Evolutionary conservation across 2,797 vertebrate species (phyloP).

Genomic region (Lagothrix lagotricha): DNA sequence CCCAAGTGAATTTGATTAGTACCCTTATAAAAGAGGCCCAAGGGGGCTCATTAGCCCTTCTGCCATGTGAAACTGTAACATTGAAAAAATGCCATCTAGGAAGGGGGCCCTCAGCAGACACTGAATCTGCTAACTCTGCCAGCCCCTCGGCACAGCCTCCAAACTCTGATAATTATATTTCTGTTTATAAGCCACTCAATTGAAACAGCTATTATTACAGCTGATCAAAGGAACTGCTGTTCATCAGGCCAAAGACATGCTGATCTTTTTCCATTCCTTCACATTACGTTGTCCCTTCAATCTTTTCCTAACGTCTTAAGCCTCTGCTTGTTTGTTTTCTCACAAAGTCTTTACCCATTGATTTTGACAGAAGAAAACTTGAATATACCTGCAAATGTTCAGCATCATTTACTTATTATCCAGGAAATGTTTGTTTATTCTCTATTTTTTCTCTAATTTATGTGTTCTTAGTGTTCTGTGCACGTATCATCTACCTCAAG

Average conservation of each 20-base stretch:
- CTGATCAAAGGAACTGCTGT: neutral
- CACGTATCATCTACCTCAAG: neutral
- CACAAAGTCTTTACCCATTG: neutral
- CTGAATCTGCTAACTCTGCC: neutral
- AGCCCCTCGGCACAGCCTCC: neutral
- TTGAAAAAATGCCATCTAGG: too few relatives aligned
- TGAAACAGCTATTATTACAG: neutral
- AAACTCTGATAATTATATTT: too few relatives aligned
- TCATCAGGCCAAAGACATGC: neutral
- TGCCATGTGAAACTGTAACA: neutral
- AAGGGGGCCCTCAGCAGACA: too few relatives aligned
- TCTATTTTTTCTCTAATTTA: neutral
- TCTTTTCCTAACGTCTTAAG: neutral
- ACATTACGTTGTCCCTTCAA: neutral
- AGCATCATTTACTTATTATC: neutral
- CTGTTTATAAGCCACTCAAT: neutral
- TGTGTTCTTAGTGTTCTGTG: neutral
- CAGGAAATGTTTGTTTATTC: neutral
- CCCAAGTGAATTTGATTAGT: neutral
- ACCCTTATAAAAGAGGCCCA: neutral
- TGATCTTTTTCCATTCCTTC: neutral
- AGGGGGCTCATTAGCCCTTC: neutral
- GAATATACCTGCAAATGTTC: neutral
- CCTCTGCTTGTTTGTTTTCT: neutral
- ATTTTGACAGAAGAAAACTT: neutral